Base-by-base conservation (phyloP, 2,797 vertebrate genomes). In the Tarsius wallacei region DNA sequence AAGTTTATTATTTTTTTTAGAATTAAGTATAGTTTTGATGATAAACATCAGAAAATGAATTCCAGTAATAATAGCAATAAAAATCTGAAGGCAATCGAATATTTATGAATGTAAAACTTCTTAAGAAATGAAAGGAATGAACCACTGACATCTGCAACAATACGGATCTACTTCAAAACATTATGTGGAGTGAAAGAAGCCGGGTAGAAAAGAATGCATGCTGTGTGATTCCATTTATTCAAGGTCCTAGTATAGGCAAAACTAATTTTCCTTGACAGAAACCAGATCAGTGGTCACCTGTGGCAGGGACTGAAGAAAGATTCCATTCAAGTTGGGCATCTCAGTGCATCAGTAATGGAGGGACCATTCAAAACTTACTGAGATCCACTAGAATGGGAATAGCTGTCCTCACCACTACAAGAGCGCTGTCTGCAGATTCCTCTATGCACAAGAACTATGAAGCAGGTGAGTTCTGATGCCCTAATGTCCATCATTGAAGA, bases 1-100 rank as follows among this genome's bases (percentile, higher is more conserved):
- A 21, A 19, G 21, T 4, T 17, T 19, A n/a, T n/a, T n/a, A n/a
- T 70, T 70, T 12, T 61, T 63, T 28, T 28, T 2, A 42, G 42
- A 42, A 83, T 74, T 84, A 11, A 73, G 71, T 73, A 51, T 17
- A 57, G 13, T 28, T 49, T 31, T 70, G 22, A 57, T 42, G 7
- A 83, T 64, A 49, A 83, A 31, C 42, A 49, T 16, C 85, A 51
- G 6, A 90, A 93, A 59, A 70, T 74, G 14, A 89, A 87, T 59
- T 61, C 36, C 5, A 76, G 16, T 47, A 87, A 53, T 42, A 82
- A 70, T 53, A 93, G 10, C 14, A 74, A 33, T 61, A 81, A 81
- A 57, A 89, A 92, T 57, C 21, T n/a, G n/a, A 90, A 66, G 68
- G 57, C 51, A 22, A 47, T 47, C 68, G 73, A 73, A 83, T 78